phyloP scores from a whole-genome alignment of 2,797 vertebrate species.

The Halcyon badia region DNA sequence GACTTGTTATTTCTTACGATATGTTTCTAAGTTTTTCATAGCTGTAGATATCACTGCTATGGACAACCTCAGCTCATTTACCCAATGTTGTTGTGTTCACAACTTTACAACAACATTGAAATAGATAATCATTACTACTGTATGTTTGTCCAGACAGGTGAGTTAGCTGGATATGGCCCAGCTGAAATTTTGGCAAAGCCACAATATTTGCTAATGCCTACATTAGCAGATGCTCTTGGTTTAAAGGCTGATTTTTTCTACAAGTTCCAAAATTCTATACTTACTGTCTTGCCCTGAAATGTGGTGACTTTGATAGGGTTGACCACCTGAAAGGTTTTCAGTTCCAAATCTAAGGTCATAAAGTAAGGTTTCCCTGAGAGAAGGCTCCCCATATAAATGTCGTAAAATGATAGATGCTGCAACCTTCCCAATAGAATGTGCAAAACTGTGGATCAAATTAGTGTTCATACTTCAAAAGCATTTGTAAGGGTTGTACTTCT shows the following conservation, averaged over 20 bases:
- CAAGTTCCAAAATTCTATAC: neutral
- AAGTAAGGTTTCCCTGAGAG: neutral
- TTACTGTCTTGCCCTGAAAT: neutral
- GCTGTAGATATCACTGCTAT: neutral
- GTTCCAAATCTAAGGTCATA: neutral
- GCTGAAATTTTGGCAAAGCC: neutral
- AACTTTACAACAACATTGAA: neutral
- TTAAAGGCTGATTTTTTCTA: neutral
- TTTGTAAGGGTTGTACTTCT: neutral
- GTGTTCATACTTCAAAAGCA: neutral
- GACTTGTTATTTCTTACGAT: neutral
- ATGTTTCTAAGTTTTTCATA: neutral
- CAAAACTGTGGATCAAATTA: neutral
- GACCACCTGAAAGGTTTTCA: neutral
- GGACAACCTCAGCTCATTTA: neutral
- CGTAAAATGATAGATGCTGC: neutral
- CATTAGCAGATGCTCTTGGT: neutral
- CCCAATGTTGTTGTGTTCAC: neutral
- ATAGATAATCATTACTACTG: neutral
- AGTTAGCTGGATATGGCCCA: neutral
- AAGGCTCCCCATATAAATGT: neutral
- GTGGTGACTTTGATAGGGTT: neutral
- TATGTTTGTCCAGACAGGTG: neutral
- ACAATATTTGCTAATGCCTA: neutral
- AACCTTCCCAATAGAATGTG: neutral